These are phyloP conservation scores for Pegoplata infirma DNA, from an alignment of 2,888 invertebrate species.

Conservation along the genomic window DNA sequence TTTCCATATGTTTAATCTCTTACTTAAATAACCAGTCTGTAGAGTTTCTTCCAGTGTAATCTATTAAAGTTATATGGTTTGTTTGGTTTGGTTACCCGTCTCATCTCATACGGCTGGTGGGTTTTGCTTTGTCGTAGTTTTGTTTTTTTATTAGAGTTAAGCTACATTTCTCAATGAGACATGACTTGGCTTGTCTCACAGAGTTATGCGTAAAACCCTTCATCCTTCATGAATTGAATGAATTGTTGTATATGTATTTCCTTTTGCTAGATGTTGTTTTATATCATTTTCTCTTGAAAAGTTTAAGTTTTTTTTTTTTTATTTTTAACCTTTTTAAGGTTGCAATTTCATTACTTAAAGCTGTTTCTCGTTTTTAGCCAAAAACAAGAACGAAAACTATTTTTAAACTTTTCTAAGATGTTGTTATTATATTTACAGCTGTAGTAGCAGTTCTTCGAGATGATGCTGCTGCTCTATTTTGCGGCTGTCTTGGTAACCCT, in stretches of 20 bases:
- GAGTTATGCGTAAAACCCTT: constrained; percentile 39
- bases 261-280: neutral
- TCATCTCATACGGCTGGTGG: neutral
- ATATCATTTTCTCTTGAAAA: neutral
- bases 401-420: constrained; percentile 47
- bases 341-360: constrained; percentile 58
- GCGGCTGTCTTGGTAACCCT: constrained; percentile 37
- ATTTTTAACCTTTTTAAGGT: neutral
- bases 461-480: constrained; percentile 8
- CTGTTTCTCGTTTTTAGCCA: constrained; percentile 36
- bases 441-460: neutral
- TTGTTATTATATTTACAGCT: constrained; percentile 1
- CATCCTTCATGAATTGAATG: constrained; percentile 18
- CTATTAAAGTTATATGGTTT: neutral
- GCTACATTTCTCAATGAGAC: constrained; percentile 31
- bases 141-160: neutral
- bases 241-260: constrained; percentile 30
- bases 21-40: no score
- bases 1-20: no score
- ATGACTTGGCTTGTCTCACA: constrained; percentile 49
- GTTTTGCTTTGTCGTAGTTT: neutral
- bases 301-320: neutral
- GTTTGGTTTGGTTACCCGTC: neutral
- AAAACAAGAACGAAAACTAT: constrained; percentile 28
- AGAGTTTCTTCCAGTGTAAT: neutral